Conservation (phyloP, 2,797 vertebrate genomes). For the Spinibarbus caldwelli region DNA sequence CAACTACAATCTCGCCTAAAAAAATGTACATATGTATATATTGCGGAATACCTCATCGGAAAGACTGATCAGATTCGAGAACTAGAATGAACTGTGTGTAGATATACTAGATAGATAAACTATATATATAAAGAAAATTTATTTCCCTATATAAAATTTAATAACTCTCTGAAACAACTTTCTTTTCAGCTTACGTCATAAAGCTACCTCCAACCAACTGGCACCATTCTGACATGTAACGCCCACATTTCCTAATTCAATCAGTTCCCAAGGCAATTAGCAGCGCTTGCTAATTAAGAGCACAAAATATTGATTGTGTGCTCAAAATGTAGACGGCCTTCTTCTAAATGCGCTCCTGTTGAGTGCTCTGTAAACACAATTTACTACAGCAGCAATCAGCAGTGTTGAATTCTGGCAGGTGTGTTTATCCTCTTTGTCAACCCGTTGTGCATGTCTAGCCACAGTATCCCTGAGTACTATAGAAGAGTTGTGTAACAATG, state of each 20-base stretch:
- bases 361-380: constrained; percentile 6
- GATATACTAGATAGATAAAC: too few relatives aligned
- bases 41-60: too few relatives aligned
- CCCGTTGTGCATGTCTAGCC: constrained; percentile 10
- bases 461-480: constrained; percentile 32
- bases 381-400: constrained; percentile 4
- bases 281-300: background rate
- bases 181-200: too few relatives aligned
- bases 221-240: background rate
- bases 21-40: too few relatives aligned
- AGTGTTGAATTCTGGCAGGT: constrained; percentile 24
- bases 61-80: too few relatives aligned
- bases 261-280: background rate
- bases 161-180: background rate
- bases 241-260: background rate
- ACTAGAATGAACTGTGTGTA: too few relatives aligned
- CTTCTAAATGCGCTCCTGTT: background rate
- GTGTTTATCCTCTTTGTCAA: constrained; percentile 47
- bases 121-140: too few relatives aligned
- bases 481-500: constrained; percentile 42
- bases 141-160: background rate
- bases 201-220: background rate
- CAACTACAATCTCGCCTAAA: too few relatives aligned
- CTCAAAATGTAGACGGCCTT: background rate
- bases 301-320: constrained; percentile 22